Evolutionary conservation across 2,113 vertebrate genomes (phyloP).

Genomic region (Sialia sialis): DNA sequence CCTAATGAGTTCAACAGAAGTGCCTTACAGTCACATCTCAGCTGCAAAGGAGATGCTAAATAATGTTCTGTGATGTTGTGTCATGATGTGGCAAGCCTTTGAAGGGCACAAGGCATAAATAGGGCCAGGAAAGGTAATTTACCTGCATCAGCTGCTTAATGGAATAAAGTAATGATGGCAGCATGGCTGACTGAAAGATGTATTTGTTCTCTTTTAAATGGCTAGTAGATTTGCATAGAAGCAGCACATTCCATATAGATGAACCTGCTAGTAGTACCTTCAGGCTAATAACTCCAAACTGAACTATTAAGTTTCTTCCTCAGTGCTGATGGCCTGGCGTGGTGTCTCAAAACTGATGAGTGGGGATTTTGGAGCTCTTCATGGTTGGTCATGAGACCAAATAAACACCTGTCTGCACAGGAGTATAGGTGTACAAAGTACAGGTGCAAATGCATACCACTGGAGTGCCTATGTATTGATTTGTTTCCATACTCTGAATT

Average conservation of each 20-base stretch:
- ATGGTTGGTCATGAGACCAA: background rate
- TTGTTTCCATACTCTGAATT: background rate
- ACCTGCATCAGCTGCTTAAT: background rate
- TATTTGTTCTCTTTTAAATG: background rate
- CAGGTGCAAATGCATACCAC: rapidly evolving
- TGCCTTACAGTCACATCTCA: background rate
- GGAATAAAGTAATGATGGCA: background rate
- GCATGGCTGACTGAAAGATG: background rate
- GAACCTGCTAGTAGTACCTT: background rate
- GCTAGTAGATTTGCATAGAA: background rate
- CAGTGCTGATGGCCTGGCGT: background rate
- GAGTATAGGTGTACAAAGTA: background rate
- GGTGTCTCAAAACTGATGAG: background rate
- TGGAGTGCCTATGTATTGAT: background rate
- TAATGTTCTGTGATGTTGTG: background rate
- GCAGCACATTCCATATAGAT: background rate
- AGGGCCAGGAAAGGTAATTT: background rate
- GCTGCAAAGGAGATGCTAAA: background rate
- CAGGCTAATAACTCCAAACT: background rate
- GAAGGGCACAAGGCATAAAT: background rate
- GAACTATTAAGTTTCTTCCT: background rate
- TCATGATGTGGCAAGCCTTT: background rate
- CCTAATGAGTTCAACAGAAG: background rate
- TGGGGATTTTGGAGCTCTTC: background rate
- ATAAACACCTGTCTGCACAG: background rate